These are phyloP conservation scores for Leptatherina wallacei DNA, from an alignment of 2,797 vertebrate species.

Conservation along the genomic window DNA sequence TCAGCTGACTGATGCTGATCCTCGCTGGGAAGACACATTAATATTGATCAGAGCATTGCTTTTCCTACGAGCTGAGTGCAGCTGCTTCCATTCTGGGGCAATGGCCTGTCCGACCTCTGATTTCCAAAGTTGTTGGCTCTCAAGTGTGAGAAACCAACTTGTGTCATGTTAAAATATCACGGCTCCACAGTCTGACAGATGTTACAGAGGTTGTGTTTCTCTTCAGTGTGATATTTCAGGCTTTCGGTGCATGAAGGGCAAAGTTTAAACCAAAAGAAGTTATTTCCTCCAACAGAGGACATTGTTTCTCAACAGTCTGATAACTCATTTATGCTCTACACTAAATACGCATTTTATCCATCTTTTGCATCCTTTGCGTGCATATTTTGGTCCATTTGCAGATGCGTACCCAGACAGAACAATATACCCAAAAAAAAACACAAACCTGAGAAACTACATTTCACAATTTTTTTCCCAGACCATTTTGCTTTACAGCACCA, in stretches of 20 bases:
- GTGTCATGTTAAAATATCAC: not conserved
- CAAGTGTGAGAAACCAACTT: not conserved
- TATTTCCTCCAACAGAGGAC: not conserved
- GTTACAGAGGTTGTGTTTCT: not conserved
- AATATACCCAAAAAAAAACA: no score
- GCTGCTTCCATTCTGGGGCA: not conserved
- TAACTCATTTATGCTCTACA: not conserved
- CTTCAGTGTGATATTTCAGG: not conserved
- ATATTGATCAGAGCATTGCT: conserved; percentile 57
- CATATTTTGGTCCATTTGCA: not conserved
- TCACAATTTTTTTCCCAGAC: no score
- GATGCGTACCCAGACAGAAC: no score
- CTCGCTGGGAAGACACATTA: conserved; percentile 55
- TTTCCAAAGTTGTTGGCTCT: not conserved
- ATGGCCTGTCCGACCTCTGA: conserved; percentile 13
- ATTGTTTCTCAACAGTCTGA: not conserved
- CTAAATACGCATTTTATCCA: not conserved
- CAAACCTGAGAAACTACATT: no score
- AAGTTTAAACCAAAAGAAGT: not conserved
- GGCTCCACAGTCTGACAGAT: not conserved
- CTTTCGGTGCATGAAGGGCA: not conserved
- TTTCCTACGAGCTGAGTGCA: conserved; percentile 17
- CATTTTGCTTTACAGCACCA: no score
- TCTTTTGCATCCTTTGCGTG: not conserved
- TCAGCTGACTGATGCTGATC: conserved; percentile 31